These are phyloP conservation scores for Haliaeetus leucogaster DNA, from an alignment of 2,113 vertebrate genomes.

Conservation along the genomic window DNA sequence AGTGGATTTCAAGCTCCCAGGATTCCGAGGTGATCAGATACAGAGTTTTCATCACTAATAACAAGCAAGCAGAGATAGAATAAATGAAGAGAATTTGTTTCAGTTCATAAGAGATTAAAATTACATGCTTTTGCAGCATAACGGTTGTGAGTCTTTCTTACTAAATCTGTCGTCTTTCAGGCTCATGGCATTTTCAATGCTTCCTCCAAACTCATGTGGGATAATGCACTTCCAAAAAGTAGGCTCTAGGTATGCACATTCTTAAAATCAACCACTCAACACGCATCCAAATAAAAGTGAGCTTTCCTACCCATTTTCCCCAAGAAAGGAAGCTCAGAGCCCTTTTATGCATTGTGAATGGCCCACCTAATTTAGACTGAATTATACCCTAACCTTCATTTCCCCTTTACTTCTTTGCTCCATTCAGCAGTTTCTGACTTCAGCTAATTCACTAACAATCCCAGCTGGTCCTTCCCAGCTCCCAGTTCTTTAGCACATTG, in stretches of 20 bases:
- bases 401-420: constrained; percentile 81
- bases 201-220: constrained; percentile 35
- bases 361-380: constrained; percentile 88
- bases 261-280: constrained; percentile 60
- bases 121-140: background rate
- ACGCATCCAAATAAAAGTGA: constrained; percentile 85
- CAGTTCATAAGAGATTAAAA: background rate
- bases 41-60: background rate
- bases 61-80: background rate
- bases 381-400: constrained; percentile 86
- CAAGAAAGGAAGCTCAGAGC: constrained; percentile 82
- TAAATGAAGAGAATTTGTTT: background rate
- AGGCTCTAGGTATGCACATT: constrained; percentile 84
- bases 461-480: constrained; percentile 77
- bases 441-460: constrained; percentile 87
- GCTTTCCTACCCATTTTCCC: constrained; percentile 88
- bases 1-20: background rate
- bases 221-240: constrained; percentile 75
- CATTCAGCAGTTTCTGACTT: constrained; percentile 89
- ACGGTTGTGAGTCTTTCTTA: background rate
- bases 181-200: constrained; percentile 18
- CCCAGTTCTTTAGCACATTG: constrained; percentile 77
- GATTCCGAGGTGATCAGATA: background rate
- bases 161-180: constrained; percentile 26
- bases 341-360: constrained; percentile 89